Evolutionary conservation across 1,140 invertebrate genomes (phyloP), one percentile per base, ranked within the genome.

Genomic region (Temnothorax curvispinosus): DNA sequence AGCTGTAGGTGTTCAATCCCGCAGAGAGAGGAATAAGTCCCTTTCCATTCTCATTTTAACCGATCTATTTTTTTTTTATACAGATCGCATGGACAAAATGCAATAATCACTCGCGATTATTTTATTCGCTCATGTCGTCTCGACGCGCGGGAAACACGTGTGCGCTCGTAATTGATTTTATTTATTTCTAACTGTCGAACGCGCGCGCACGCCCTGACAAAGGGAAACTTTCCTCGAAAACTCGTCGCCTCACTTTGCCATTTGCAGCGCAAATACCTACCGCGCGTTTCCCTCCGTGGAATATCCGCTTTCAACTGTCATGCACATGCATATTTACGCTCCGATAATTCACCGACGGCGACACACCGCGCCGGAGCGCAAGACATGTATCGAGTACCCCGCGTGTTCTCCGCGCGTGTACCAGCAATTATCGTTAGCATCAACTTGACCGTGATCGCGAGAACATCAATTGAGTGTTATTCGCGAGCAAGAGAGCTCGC

Each of bases 241-340:
- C 21, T 72, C 35, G 38, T 15, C 50, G 32, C 13, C 41, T 32
- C 54, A 60, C 27, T 60, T 32, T 84, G 41, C 54, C 80, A 74
- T 75, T 84, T 84, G 80, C 69, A 74, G 69, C 71, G 41, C 80
- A 84, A 74, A 74, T 58, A 62, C 27, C 27, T 21, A 21, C 13
- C 54, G 32, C 27, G 56, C 32, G 18, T 47, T 60, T 82, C 52
- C 27, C 38, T 74, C 52, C 52, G 52, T 67, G 67, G 44, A 60
- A 82, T 47, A 84, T 84, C 69, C 69, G 69, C 54, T 62, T 60
- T 84, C 52, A 41, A 75, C 41, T 60, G 69, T 74, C 80, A 60
- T 60, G 69, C 67, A 35, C 80, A 47, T 72, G 67, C 52, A 72
- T 82, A 82, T 82, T 82, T 82, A 75, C 80, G 69, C 54, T 84